Percentiles rank a stretch among this genome's conserved stretches.
Evolutionary conservation across 2,888 invertebrate genomes (phyloP).

Genomic region (Lasioglossum marginatum): DNA sequence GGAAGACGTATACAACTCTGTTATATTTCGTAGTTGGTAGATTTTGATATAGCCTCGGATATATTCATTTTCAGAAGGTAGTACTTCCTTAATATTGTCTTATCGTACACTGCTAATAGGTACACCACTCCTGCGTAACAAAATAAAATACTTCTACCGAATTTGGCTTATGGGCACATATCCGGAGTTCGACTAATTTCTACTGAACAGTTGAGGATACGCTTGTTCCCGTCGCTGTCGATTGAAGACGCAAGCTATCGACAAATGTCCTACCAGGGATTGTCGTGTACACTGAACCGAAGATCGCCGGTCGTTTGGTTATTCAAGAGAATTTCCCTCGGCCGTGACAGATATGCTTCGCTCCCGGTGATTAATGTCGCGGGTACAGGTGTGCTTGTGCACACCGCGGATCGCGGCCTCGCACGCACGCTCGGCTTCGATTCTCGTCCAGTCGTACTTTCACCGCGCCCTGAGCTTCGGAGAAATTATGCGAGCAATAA

Average conservation of each 20-base stretch:
- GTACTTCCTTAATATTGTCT: too few species aligned
- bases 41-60: too few species aligned
- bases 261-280: not conserved
- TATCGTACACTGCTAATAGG: too few species aligned
- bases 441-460: slow-evolving; percentile 67
- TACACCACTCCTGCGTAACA: too few species aligned
- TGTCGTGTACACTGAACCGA: slow-evolving; percentile 1
- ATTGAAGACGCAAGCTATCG: not conserved
- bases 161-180: not conserved
- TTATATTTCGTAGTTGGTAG: too few species aligned
- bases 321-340: slow-evolving; percentile 53
- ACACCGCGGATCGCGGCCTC: slow-evolving; percentile 52
- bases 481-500: slow-evolving; percentile 74
- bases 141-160: not conserved
- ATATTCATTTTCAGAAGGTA: too few species aligned
- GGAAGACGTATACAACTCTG: too few species aligned
- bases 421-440: slow-evolving; percentile 61
- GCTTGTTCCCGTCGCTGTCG: not conserved
- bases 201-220: not conserved
- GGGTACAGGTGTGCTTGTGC: slow-evolving; percentile 61
- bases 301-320: slow-evolving; percentile 14
- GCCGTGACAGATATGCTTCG: slow-evolving; percentile 55
- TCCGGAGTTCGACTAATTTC: not conserved
- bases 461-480: slow-evolving; percentile 68
- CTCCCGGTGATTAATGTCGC: slow-evolving; percentile 66